Percentiles rank a stretch among this genome's conserved stretches.
These are phyloP conservation scores for Naso thynnoides DNA, from an alignment of 2,797 vertebrate genomes.

Conservation along the genomic window DNA sequence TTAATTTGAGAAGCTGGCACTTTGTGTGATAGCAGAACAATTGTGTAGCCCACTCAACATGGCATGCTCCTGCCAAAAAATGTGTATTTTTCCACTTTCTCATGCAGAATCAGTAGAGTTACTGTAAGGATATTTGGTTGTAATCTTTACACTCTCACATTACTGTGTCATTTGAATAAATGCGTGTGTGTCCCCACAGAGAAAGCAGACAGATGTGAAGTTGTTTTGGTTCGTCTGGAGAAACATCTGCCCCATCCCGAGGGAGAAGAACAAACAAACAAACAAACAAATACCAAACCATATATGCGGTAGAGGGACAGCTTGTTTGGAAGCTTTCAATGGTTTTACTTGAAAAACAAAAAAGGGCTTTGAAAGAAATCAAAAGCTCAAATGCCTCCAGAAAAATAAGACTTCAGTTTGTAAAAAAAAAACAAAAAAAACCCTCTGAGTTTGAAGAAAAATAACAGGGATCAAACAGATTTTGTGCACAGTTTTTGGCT, in stretches of 20 bases:
- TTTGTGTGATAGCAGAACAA: too few species aligned
- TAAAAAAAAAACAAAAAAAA: neutral
- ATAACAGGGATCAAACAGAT: neutral
- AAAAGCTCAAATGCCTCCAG: neutral
- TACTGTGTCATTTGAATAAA: neutral
- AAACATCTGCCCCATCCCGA: slow-evolving; percentile 90
- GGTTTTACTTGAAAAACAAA: neutral
- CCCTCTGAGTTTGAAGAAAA: neutral
- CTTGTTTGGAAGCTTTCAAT: neutral
- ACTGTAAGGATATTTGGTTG: too few species aligned
- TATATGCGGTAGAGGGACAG: neutral
- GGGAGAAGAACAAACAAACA: too few species aligned
- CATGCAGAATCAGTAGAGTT: too few species aligned
- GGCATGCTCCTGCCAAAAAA: too few species aligned
- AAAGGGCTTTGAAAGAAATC: too few species aligned
- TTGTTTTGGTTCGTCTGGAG: slow-evolving; percentile 87
- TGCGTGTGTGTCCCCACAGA: slow-evolving; percentile 83
- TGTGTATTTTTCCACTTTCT: too few species aligned
- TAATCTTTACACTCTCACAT: neutral
- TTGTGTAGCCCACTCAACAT: too few species aligned
- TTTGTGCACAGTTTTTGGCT: neutral
- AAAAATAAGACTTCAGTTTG: too few species aligned
- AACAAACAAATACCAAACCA: slow-evolving; percentile 1
- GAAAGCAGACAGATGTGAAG: slow-evolving; percentile 86
- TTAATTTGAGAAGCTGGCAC: too few species aligned